These are phyloP conservation scores for Lucifuga dentata DNA, from an alignment of 2,113 vertebrate genomes.

Conservation along the genomic window DNA sequence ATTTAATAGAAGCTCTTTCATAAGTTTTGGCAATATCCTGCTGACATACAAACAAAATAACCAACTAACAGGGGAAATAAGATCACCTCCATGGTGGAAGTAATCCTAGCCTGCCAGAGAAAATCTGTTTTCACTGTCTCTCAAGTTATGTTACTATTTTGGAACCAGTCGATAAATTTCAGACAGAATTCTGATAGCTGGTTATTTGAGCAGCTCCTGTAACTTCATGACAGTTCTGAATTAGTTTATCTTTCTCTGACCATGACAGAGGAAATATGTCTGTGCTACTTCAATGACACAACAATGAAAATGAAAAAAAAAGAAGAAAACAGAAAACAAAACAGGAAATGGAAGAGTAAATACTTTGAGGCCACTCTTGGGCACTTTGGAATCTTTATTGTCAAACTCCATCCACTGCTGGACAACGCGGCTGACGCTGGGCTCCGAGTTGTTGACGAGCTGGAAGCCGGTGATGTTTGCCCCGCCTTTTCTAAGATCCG, in stretches of 20 bases:
- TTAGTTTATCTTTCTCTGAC: not conserved
- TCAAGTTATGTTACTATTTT: too few species aligned
- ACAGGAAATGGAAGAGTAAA: not conserved
- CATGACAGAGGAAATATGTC: not conserved
- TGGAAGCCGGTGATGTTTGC: conserved; percentile 98
- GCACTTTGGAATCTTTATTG: conserved; percentile 91
- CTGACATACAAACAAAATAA: conserved; percentile 24
- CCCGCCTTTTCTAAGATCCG: conserved; percentile 93
- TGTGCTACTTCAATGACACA: not conserved
- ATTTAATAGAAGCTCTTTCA: conserved; percentile 18
- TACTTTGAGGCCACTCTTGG: conserved; percentile 93
- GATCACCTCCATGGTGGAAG: not conserved
- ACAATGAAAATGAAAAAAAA: not conserved
- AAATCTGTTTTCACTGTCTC: not conserved
- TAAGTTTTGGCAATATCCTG: conserved; percentile 13
- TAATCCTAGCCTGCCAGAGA: not conserved
- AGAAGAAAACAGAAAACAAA: not conserved
- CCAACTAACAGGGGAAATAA: conserved; percentile 15
- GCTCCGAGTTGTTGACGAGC: conserved; percentile 92
- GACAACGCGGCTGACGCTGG: conserved; percentile 87
- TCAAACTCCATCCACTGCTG: conserved; percentile 96
- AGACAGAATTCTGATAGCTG: too few species aligned
- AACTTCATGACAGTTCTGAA: not conserved
- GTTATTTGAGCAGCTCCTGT: not conserved
- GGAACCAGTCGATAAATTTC: too few species aligned